Conservation (phyloP, 1,140 invertebrate species). For the Eriosoma lanigerum region DNA sequence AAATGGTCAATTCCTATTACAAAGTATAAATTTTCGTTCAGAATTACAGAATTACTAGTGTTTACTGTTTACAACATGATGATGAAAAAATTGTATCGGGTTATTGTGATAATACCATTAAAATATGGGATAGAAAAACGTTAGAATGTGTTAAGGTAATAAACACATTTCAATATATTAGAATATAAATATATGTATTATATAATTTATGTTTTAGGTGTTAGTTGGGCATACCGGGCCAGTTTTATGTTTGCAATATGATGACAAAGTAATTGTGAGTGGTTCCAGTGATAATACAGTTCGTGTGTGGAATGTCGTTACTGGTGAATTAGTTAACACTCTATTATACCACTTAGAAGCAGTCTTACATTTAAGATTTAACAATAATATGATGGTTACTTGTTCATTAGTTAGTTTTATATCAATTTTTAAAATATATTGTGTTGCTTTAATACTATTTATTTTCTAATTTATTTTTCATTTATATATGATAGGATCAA, state of each 20-base stretch:
- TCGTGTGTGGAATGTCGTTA: slow-evolving; percentile 84
- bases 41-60: slow-evolving; percentile 98
- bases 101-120: slow-evolving; percentile 99
- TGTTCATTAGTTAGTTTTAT: slow-evolving; percentile 84
- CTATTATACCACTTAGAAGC: slow-evolving; percentile 99
- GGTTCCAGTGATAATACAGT: slow-evolving; percentile 98
- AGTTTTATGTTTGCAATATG: slow-evolving; percentile 97
- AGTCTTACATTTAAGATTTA: slow-evolving; percentile 96
- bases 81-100: slow-evolving; percentile 99
- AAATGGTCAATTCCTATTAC: slow-evolving; percentile 91
- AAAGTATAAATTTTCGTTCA: slow-evolving; percentile 96
- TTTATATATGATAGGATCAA: slow-evolving; percentile 76
- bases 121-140: slow-evolving; percentile 93
- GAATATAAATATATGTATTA: neutral
- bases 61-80: slow-evolving; percentile 99
- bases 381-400: slow-evolving; percentile 99
- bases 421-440: neutral
- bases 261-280: slow-evolving; percentile 97
- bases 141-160: slow-evolving; percentile 83
- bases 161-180: neutral
- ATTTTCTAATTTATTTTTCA: slow-evolving; percentile 40
- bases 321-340: slow-evolving; percentile 95
- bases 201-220: slow-evolving; percentile 63
- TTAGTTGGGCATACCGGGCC: slow-evolving; percentile 97
- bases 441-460: neutral